A percentile compares a stretch with the other conserved stretches of the same genome.
Evolutionary conservation across 2,888 invertebrate genomes (phyloP).

Genomic region (Ophonus ardosiacus): DNA sequence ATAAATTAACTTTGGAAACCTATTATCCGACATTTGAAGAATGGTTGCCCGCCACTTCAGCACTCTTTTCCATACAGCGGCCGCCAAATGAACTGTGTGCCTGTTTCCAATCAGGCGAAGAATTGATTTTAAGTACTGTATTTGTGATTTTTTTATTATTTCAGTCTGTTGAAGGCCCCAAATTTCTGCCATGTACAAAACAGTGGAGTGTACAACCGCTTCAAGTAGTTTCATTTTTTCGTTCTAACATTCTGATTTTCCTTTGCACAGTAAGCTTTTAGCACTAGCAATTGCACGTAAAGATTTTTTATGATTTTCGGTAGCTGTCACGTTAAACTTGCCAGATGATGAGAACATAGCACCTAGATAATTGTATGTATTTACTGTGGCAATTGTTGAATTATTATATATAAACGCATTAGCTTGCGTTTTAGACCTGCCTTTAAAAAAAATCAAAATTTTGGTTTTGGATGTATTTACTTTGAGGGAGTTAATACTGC

Average conservation of each 20-base stretch:
- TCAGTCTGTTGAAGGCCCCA: background rate
- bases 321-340: background rate
- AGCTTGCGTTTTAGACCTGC: background rate
- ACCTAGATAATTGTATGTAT: conserved; percentile 12
- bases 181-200: background rate
- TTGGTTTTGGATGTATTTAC: background rate
- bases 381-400: background rate
- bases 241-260: background rate
- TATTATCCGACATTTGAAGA: background rate
- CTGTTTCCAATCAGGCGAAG: conserved; percentile 5
- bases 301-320: background rate
- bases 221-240: background rate
- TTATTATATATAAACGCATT: background rate
- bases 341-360: background rate
- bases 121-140: background rate
- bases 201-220: background rate
- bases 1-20: conserved; percentile 3
- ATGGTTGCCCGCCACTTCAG: conserved; percentile 6
- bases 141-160: conserved; percentile 2
- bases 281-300: background rate
- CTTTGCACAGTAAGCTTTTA: background rate
- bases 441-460: background rate
- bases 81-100: background rate
- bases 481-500: background rate
- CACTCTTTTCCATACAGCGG: background rate